Evolutionary conservation across 2,113 vertebrate genomes (phyloP).

Genomic region (Rhabdomys dilectus): DNA sequence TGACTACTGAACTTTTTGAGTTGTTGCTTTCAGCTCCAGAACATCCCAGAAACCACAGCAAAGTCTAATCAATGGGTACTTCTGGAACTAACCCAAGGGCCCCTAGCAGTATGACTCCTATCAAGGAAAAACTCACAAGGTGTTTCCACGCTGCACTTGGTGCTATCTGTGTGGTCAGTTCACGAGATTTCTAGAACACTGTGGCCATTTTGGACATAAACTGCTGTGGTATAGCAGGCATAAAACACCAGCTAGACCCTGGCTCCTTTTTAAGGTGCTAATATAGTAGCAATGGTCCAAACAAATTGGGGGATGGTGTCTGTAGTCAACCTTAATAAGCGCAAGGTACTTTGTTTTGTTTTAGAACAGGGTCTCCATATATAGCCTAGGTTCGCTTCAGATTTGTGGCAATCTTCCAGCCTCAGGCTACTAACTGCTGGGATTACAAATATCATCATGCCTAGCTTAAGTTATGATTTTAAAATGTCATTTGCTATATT

Average conservation of each 20-base stretch:
- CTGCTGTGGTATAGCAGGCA: background rate
- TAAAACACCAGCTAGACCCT: background rate
- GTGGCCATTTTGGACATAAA: background rate
- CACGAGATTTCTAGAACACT: fast-evolving
- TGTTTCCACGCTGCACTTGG: fast-evolving
- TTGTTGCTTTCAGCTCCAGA: background rate
- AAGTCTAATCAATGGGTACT: background rate
- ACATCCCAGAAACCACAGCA: background rate
- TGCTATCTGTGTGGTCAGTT: background rate
- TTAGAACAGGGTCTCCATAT: background rate
- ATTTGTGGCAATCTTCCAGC: background rate
- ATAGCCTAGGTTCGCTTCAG: background rate
- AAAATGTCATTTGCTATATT: background rate
- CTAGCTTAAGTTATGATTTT: background rate
- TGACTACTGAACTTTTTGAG: background rate
- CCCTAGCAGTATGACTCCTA: background rate
- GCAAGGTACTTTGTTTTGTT: background rate
- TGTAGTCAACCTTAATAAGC: too few relatives aligned
- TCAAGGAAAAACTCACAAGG: background rate
- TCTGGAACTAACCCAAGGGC: background rate
- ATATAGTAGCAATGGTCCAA: background rate
- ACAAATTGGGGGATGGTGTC: too few relatives aligned
- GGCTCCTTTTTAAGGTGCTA: fast-evolving
- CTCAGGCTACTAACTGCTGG: background rate
- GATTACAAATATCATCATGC: background rate